These are phyloP conservation scores for Halichoerus grypus DNA, from an alignment of 2,113 vertebrate genomes.

Conservation along the genomic window DNA sequence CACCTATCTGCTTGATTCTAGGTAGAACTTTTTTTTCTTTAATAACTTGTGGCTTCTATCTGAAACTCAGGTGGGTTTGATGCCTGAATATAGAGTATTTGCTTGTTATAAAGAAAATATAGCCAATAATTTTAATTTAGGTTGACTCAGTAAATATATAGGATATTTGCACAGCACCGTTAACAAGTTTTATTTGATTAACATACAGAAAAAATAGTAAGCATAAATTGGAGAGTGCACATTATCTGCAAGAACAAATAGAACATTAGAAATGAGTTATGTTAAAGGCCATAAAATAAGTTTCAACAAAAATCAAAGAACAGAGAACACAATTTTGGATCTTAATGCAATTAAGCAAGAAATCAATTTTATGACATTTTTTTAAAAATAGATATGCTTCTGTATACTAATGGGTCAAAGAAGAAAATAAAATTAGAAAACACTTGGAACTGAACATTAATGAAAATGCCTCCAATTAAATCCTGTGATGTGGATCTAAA, in stretches of 20 bases:
- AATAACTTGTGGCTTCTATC: background rate
- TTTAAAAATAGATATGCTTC: background rate
- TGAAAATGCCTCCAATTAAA: slow-evolving; percentile 18
- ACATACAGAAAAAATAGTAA: background rate
- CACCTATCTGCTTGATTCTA: background rate
- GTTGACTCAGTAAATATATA: background rate
- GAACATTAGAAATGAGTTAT: background rate
- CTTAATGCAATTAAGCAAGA: background rate
- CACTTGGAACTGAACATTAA: background rate
- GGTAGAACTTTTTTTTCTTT: background rate
- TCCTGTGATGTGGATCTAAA: background rate
- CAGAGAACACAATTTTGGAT: background rate
- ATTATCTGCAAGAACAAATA: background rate
- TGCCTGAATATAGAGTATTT: background rate
- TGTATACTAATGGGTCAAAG: background rate
- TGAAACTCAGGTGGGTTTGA: background rate
- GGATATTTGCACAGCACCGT: background rate
- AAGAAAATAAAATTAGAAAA: slow-evolving; percentile 28
- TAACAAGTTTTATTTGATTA: background rate
- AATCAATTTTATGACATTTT: background rate
- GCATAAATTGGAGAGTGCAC: background rate
- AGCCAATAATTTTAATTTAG: background rate
- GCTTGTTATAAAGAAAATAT: background rate
- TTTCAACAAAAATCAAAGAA: slow-evolving; percentile 37
- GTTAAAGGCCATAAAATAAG: slow-evolving; percentile 14